Percentiles rank a stretch among this genome's conserved stretches.
Conservation (phyloP, 2,888 invertebrate genomes). For the Diachrysia chrysitis region DNA sequence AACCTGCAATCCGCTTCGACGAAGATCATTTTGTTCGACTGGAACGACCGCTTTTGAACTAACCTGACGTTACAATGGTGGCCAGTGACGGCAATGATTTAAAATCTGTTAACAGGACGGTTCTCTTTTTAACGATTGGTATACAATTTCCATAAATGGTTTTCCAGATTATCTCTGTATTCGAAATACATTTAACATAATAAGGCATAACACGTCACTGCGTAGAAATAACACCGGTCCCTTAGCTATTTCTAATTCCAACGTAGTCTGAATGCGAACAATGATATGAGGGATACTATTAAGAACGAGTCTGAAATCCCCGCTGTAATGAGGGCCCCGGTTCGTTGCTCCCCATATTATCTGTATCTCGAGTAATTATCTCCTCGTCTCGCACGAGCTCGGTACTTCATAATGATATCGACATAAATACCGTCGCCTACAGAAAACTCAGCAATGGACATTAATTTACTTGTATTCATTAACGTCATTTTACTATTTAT, state of each 20-base stretch:
- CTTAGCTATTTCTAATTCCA: conserved; percentile 51
- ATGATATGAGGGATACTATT: conserved; percentile 73
- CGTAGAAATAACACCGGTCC: conserved; percentile 57
- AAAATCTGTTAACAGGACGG: conserved; percentile 89
- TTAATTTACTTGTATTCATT: neutral
- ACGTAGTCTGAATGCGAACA: conserved; percentile 66
- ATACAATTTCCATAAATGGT: conserved; percentile 89
- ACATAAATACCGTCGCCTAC: conserved; percentile 39
- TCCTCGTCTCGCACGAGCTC: conserved; percentile 67
- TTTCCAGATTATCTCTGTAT: conserved; percentile 83
- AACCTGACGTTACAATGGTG: conserved; percentile 88
- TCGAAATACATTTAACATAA: conserved; percentile 79
- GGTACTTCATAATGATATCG: conserved; percentile 65
- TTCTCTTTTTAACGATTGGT: conserved; percentile 89
- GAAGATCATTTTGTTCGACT: conserved; percentile 88
- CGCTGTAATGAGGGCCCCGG: conserved; percentile 73
- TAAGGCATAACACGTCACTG: conserved; percentile 75
- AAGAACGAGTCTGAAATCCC: conserved; percentile 76
- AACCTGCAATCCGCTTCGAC: conserved; percentile 82
- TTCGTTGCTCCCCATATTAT: conserved; percentile 75
- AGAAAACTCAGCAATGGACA: conserved; percentile 2
- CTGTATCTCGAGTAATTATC: conserved; percentile 79
- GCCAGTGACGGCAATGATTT: conserved; percentile 88
- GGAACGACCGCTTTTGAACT: conserved; percentile 88
- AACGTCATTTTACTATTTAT: too few species aligned